Percentiles rank a stretch among this genome's conserved stretches.
Evolutionary conservation across 1,140 invertebrate species (phyloP).

Genomic region (Lepidurus apus): DNA sequence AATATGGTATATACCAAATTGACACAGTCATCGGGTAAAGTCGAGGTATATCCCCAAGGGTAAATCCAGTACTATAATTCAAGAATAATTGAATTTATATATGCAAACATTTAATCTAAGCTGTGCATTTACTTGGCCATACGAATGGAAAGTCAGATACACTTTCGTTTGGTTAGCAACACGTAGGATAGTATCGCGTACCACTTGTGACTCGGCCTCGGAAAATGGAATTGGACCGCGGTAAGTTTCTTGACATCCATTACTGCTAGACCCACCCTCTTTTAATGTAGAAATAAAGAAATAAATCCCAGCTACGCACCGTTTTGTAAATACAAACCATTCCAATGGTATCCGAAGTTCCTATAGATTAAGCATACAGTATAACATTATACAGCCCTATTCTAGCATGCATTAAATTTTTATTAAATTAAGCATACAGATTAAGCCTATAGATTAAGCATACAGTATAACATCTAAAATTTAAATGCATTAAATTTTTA

Average conservation of each 20-base stretch:
- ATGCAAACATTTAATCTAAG: background rate
- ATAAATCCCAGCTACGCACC: background rate
- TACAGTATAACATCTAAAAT: too few relatives aligned
- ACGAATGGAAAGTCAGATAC: constrained; percentile 25
- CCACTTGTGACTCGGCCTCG: constrained; percentile 56
- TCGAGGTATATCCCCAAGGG: constrained; percentile 41
- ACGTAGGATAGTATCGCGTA: constrained; percentile 48
- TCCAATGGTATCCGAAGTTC: constrained; percentile 41
- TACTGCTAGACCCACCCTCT: constrained; percentile 53
- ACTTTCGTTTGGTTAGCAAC: constrained; percentile 43
- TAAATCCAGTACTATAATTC: constrained; percentile 35
- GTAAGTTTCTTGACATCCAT: constrained; percentile 55
- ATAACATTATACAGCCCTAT: background rate
- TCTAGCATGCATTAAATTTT: too few relatives aligned
- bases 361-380: constrained; percentile 35
- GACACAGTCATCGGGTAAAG: constrained; percentile 40
- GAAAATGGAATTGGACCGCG: constrained; percentile 59
- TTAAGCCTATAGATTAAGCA: too few relatives aligned
- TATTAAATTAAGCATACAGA: too few relatives aligned
- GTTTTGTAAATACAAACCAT: background rate
- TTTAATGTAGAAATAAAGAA: background rate
- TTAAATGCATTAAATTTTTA: too few relatives aligned
- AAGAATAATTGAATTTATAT: background rate
- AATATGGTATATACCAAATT: constrained; percentile 39
- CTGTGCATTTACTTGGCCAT: background rate